Conservation (phyloP, 2,888 invertebrate genomes). For the Lamellibrachia satsuma region DNA sequence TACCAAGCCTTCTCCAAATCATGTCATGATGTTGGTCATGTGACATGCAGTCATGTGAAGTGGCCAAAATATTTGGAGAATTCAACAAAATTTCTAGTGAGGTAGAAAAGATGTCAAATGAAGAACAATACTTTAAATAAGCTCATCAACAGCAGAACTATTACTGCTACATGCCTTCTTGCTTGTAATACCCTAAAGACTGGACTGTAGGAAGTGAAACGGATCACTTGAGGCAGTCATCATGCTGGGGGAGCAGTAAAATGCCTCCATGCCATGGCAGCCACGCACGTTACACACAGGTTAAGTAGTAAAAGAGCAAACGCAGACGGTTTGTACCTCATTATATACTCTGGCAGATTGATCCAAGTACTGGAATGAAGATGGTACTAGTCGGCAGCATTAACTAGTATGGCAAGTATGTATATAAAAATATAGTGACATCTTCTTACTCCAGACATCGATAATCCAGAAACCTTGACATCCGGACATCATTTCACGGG, state of each 20-base stretch:
- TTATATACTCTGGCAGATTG: conserved; percentile 2
- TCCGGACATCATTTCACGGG: too few species aligned
- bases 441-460: too few species aligned
- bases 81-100: too few species aligned
- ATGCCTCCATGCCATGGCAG: background rate
- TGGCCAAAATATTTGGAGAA: too few species aligned
- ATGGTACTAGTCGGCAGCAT: background rate
- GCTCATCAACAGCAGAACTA: background rate
- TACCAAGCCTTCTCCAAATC: too few species aligned
- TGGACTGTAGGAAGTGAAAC: background rate
- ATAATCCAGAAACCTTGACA: too few species aligned
- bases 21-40: too few species aligned
- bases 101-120: too few species aligned
- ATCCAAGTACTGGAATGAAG: background rate
- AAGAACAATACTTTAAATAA: background rate
- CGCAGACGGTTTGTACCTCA: background rate
- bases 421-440: background rate
- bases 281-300: background rate
- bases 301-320: background rate
- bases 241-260: background rate
- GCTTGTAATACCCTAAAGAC: background rate
- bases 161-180: background rate
- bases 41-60: too few species aligned
- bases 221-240: background rate
- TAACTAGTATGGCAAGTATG: background rate